phyloP scores from a whole-genome alignment of 2,797 vertebrate genomes.

The Phoeniculus purpureus region DNA sequence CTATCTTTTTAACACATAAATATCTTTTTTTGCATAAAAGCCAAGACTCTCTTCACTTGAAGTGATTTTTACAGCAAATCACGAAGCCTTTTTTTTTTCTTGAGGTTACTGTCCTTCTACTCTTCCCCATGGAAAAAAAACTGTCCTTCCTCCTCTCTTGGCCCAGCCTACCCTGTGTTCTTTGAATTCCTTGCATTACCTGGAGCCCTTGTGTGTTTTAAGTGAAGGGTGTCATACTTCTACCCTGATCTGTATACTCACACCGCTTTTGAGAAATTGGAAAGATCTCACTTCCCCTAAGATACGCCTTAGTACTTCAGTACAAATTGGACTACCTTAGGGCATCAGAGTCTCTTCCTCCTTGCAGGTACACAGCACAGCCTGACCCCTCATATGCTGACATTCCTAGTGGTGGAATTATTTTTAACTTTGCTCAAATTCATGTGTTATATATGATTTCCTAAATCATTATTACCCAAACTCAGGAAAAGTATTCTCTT shows the following conservation, averaged over 20 bases:
- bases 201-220: background rate
- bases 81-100: background rate
- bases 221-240: background rate
- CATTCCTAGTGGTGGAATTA: background rate
- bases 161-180: too few relatives aligned
- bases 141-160: background rate
- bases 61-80: background rate
- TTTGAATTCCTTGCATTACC: background rate
- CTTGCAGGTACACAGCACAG: background rate
- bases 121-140: background rate
- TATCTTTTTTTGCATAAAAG: accelerated
- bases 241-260: background rate
- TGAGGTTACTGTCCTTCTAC: background rate
- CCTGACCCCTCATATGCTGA: background rate
- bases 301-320: background rate
- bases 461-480: background rate
- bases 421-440: background rate
- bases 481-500: background rate
- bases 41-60: background rate
- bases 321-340: background rate
- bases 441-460: background rate
- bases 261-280: background rate
- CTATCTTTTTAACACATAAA: background rate
- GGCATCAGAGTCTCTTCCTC: background rate
- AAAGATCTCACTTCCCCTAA: background rate